These are phyloP conservation scores for Brenthis hecate DNA, from an alignment of 2,888 invertebrate species.

Conservation along the genomic window DNA sequence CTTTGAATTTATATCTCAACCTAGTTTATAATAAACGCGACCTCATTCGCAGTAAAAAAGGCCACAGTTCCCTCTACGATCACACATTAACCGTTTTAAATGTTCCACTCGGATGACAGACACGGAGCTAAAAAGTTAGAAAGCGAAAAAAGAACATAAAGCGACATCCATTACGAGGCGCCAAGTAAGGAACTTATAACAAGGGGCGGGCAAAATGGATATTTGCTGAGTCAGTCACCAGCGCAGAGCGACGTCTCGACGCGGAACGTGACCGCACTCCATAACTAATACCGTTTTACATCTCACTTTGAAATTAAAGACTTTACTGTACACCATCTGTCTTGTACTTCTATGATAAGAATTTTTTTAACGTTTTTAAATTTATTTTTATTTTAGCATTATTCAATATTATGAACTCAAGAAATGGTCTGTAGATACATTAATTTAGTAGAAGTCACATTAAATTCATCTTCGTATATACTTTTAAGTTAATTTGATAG, in stretches of 20 bases:
- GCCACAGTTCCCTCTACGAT: slow-evolving; percentile 19
- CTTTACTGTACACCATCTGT: slow-evolving; percentile 9
- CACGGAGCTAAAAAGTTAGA: slow-evolving; percentile 14
- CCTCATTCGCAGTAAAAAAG: slow-evolving; percentile 7
- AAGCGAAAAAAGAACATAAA: slow-evolving; percentile 26
- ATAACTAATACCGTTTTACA: slow-evolving; percentile 17
- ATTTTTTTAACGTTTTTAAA: not conserved
- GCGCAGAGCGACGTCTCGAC: slow-evolving; percentile 25
- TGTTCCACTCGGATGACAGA: slow-evolving; percentile 20
- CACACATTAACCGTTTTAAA: slow-evolving; percentile 24
- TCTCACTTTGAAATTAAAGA: slow-evolving; percentile 17
- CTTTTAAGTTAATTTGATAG: slow-evolving; percentile 3
- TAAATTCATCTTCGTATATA: slow-evolving; percentile 3
- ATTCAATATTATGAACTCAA: too few species aligned
- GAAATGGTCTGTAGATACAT: too few species aligned
- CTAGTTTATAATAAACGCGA: slow-evolving; percentile 13
- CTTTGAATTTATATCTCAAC: slow-evolving; percentile 11
- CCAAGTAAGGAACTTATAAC: slow-evolving; percentile 34
- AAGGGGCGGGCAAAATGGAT: slow-evolving; percentile 31
- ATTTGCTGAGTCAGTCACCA: slow-evolving; percentile 31
- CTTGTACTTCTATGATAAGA: slow-evolving; percentile 7
- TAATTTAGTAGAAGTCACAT: not conserved
- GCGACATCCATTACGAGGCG: slow-evolving; percentile 29
- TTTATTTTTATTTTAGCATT: not conserved
- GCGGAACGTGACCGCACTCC: slow-evolving; percentile 32